These are phyloP conservation scores for roundworm (Caenorhabditis elegans) DNA, from an alignment of 1,140 invertebrate genomes.

Conservation along the genomic window DNA sequence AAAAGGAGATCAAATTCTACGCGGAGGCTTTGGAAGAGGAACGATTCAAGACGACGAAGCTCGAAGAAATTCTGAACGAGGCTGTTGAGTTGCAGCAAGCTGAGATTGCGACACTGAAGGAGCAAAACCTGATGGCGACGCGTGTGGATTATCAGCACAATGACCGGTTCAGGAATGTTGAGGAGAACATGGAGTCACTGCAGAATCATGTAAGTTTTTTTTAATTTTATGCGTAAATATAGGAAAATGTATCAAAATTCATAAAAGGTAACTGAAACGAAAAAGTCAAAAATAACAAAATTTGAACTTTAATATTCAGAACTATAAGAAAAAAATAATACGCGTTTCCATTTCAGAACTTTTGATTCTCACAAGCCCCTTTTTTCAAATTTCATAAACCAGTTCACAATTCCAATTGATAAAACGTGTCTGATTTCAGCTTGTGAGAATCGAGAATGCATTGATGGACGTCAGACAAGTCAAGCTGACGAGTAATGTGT, in stretches of 20 bases:
- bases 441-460: slow-evolving; percentile 40
- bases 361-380: no score
- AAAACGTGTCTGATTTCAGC: no score
- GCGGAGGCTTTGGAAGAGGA: slow-evolving; percentile 39
- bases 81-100: slow-evolving; percentile 43
- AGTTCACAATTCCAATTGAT: no score
- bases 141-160: slow-evolving; percentile 44
- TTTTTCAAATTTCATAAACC: no score
- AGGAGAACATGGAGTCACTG: slow-evolving; percentile 39
- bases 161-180: slow-evolving; percentile 39
- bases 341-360: no score
- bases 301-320: no score
- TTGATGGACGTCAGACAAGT: slow-evolving; percentile 26
- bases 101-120: slow-evolving; percentile 32
- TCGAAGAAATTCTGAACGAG: slow-evolving; percentile 42
- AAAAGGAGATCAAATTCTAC: slow-evolving; percentile 16
- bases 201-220: slow-evolving; percentile 37
- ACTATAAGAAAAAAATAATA: not conserved
- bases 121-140: slow-evolving; percentile 37
- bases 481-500: slow-evolving; percentile 7
- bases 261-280: no score
- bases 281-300: no score
- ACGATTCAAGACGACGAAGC: slow-evolving; percentile 28
- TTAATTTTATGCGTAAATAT: no score
- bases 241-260: no score